Evolutionary conservation across 2,113 vertebrate species (phyloP), one percentile per base, ranked within the genome.

Genomic region (Dinomys branickii): DNA sequence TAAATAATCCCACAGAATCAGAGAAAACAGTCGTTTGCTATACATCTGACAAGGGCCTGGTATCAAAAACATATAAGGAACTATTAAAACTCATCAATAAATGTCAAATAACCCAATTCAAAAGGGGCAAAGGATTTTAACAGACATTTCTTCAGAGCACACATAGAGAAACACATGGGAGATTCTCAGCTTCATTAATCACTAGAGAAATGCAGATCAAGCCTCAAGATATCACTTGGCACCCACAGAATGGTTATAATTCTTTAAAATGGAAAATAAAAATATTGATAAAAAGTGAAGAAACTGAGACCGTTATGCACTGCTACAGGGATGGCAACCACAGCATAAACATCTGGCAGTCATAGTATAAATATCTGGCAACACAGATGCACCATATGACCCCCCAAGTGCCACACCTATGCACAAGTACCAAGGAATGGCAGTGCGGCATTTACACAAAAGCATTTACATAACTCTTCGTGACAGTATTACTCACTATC

Each of bases 361-460:
- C n/a, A 19, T 33, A 5, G 5, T 3, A 2, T 4, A 3, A 14
- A 47, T 14, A 33, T 20, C 0, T 16, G 67, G 67, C 58, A n/a
- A 38, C 35, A 24, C 0, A 52, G 52, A 71, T 44, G 38, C 22
- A 44, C 50, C 35, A 4, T 0, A 13, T 22, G 44, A 17, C 28
- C 28, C 10, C 10, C 69, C 71, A n/a, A 47, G 54, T 8, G 24
- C 54, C 54, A 50, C 44, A 19, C 24, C 50, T 16, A 41, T 7
- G 35, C 7, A 26, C 1, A 5, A 2, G 4, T 50, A 50, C 82
- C 13, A 10, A 10, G 35, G 38, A 26, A 24, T 7, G 1, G 50
- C 38, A 28, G 19, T 58, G 56, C 47, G 17, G 20, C 3, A 5
- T 59, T 20, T 12, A 59, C 20, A 35, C 14, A 56, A 61, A 82